Conservation (phyloP, 2,797 vertebrate genomes). For the Coregonus ussuriensis region DNA sequence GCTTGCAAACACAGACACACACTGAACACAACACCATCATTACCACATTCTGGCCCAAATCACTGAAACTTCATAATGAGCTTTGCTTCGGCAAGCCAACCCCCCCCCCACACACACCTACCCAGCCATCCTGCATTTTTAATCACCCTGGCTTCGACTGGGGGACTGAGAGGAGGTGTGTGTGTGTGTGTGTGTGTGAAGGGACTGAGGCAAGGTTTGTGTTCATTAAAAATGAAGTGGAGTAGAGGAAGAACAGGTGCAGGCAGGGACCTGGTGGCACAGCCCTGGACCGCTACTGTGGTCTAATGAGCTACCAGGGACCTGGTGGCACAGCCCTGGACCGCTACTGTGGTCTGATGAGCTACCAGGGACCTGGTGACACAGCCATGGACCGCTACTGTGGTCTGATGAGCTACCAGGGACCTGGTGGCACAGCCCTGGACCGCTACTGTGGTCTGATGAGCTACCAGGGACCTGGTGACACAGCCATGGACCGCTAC, state of each 20-base stretch:
- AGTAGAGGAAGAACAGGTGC: slow-evolving; percentile 65
- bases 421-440: no score
- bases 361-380: no score
- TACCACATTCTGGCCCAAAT: background rate
- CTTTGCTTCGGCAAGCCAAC: slow-evolving; percentile 14
- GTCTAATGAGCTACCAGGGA: slow-evolving; percentile 61
- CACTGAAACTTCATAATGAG: slow-evolving; percentile 11
- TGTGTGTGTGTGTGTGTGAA: background rate
- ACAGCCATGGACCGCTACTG: no score
- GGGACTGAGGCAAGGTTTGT: slow-evolving; percentile 46
- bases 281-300: slow-evolving; percentile 41
- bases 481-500: no score
- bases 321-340: no score
- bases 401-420: no score
- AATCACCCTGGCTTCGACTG: slow-evolving; percentile 49
- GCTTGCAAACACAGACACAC: no score
- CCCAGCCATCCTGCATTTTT: slow-evolving; percentile 49
- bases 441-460: no score
- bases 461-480: no score
- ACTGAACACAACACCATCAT: no score
- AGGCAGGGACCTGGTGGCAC: slow-evolving; percentile 51
- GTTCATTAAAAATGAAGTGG: slow-evolving; percentile 70
- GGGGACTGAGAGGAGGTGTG: background rate
- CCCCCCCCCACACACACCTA: slow-evolving; percentile 6
- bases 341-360: no score